These are phyloP conservation scores for Marmota monax DNA, from an alignment of 2,113 vertebrate genomes.

Conservation along the genomic window DNA sequence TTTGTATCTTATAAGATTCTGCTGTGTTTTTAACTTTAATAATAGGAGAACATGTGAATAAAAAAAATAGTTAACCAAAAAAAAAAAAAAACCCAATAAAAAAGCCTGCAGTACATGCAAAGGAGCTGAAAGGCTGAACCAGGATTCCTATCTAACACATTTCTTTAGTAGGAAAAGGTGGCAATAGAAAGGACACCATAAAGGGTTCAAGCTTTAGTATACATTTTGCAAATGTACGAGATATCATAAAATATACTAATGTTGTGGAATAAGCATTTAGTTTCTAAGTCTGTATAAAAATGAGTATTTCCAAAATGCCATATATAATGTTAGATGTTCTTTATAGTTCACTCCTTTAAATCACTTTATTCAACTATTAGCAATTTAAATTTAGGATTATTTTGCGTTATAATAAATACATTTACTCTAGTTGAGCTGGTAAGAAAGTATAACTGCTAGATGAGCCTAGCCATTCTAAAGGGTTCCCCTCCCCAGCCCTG, in stretches of 20 bases:
- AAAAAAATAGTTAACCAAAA: conserved; percentile 29
- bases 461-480: too few species aligned
- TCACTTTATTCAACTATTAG: neutral
- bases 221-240: neutral
- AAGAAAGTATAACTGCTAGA: neutral
- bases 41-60: neutral
- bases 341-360: conserved; percentile 16
- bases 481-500: too few species aligned
- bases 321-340: neutral
- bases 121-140: neutral
- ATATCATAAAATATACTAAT: neutral
- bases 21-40: conserved; percentile 7
- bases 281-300: conserved; percentile 46
- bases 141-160: neutral
- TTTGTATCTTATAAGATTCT: conserved; percentile 1
- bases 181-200: neutral
- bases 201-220: neutral
- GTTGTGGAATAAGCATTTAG: neutral
- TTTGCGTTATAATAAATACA: neutral
- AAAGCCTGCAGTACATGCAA: neutral
- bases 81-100: neutral
- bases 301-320: neutral
- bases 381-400: conserved; percentile 31
- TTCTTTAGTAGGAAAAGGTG: neutral
- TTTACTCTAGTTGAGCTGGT: neutral